These are phyloP conservation scores for Squalus acanthias DNA, from an alignment of 2,797 vertebrate species.

Conservation along the genomic window DNA sequence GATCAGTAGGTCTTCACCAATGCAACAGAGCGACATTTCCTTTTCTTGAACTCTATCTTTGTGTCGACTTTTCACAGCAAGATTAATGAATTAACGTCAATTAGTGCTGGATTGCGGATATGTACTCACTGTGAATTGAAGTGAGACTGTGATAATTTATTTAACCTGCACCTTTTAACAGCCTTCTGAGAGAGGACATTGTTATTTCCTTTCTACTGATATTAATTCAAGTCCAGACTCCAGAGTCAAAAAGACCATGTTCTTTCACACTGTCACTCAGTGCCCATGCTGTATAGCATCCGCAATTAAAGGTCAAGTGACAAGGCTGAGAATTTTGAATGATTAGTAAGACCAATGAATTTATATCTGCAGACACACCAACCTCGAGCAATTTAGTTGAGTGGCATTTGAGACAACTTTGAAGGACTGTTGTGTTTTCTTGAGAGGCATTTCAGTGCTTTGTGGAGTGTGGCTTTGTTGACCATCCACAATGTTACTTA, in stretches of 20 bases:
- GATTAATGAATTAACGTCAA: slow-evolving; percentile 25
- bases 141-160: not conserved
- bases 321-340: slow-evolving; percentile 19
- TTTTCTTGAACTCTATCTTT: not conserved
- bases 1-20: not conserved
- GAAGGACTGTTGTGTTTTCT: slow-evolving; percentile 11
- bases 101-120: not conserved
- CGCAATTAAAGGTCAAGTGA: slow-evolving; percentile 23
- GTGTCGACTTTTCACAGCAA: not conserved
- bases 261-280: not conserved
- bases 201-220: not conserved
- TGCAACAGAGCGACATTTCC: not conserved
- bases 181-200: not conserved
- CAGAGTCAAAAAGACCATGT: not conserved
- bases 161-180: not conserved
- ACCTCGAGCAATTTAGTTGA: not conserved
- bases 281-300: not conserved
- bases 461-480: not conserved
- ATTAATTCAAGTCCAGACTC: slow-evolving; percentile 8
- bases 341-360: not conserved
- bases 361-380: not conserved
- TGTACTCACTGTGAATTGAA: not conserved
- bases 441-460: not conserved
- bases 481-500: slow-evolving; percentile 10
- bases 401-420: not conserved